Base-by-base conservation (phyloP, 2,888 invertebrate genomes). In the Drosophila neutralis region DNA sequence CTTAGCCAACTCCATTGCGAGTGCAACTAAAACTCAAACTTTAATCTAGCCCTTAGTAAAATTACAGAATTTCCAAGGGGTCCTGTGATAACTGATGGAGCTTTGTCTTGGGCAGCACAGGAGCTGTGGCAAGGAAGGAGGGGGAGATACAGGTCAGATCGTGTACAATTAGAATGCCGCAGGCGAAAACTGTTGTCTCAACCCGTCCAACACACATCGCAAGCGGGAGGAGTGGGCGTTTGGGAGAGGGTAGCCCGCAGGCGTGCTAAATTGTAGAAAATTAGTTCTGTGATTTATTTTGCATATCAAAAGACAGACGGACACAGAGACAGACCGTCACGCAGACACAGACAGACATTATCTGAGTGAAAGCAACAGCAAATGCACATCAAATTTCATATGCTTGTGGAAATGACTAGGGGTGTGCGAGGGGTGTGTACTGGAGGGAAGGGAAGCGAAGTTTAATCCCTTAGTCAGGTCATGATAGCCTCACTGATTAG, bases 401-500 rank as follows among this genome's bases (percentile, higher is more conserved):
- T 69, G 73, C 48, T 11, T 49, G 54, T 15, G 61, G 36, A 35
- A 59, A n/a, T 61, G 58, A 65, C 31, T 36, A 38, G 40, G 13
- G n/a, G 64, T 8, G n/a, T 13, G 21, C 2, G 4, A 27, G 4
- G 31, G n/a, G 27, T 10, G 18, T 11, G 8, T 2, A 7, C 7
- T 31, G 15, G 13, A 24, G 10, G 10, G 21, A 0, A 4, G 31
- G 31, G 15, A 33, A 13, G 11, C 11, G 10, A 18, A 24, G 6
- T 33, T 21, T 42, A 11, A n/a, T 27, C 40, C 51, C 61, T 57
- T 21, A 65, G 76, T 52, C 71, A 65, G 67, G 62, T 63, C 67
- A 75, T 82, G 75, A 83, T 80, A 82, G 73, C 61, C 73, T 73
- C 73, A 82, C 78, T 87, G 89, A 87, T 87, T 87, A 87, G 85